Base-by-base conservation (phyloP, 2,888 invertebrate species). In the Cephus rjabovi region DNA sequence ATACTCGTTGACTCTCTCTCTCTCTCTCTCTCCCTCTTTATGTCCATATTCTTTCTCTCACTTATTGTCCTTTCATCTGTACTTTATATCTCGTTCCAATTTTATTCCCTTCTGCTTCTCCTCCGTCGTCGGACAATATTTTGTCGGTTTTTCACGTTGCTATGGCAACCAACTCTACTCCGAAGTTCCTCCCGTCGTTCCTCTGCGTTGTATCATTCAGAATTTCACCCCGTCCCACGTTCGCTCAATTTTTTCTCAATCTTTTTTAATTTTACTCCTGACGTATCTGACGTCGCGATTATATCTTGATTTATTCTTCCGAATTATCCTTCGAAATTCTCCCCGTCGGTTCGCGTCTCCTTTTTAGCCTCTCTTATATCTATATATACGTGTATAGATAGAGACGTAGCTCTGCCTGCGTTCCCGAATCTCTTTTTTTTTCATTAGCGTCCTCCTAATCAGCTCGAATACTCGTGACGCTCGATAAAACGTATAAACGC, bases 131-230 rank as follows among this genome's bases (percentile, higher is more conserved):
- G 83, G 87, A 88, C 88, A 87, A 89, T 89, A 90, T 87, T 89
- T 90, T 86, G 86, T 84, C 88, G 82, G 89, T 87, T 73, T 89
- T 86, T 84, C 87, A 77, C 84, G 90, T 90, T 88, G 82, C 89
- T 84, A 89, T 89, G 85, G 89, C 86, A 86, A 90, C 90, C 81
- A 56, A 82, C 83, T 83, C 85, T 82, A 84, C 84, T 83, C 79
- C 82, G 80, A 85, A 84, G 82, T 79, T 56, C 23, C 23, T 56
- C 56, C 2, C 31, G 23, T 23, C 56, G 23, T 56, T 56, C 76
- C 78, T 73, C 77, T 77, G 74, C 79, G 75, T 79, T 75, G 75
- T 73, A 78, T 75, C 56, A 15, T 56, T 56, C 23, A 23, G 56
- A 56, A 56, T 56, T 77, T 77, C 75, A 70, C 75, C 77, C 76